These are phyloP conservation scores for Junonia oenone DNA, from an alignment of 2,888 invertebrate species.

Conservation along the genomic window DNA sequence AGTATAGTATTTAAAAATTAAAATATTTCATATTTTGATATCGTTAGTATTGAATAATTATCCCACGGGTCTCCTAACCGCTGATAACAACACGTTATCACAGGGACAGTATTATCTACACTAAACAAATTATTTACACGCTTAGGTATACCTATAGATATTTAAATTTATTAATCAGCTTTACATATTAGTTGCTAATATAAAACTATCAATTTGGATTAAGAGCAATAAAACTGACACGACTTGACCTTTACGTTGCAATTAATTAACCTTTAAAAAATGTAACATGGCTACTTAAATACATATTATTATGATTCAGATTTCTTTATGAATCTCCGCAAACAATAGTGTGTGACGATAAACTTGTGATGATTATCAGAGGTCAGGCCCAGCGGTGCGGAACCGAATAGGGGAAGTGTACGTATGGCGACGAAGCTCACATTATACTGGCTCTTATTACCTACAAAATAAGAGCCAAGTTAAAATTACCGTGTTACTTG, in stretches of 20 bases:
- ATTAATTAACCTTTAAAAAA: conserved; percentile 2
- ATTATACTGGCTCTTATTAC: neutral
- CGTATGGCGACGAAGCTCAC: conserved; percentile 36
- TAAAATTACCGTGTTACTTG: neutral
- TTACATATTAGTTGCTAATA: neutral
- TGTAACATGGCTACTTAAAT: conserved; percentile 35
- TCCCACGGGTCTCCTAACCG: too few species aligned
- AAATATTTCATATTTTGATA: too few species aligned
- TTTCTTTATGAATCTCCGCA: conserved; percentile 50
- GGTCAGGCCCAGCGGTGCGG: conserved; percentile 64
- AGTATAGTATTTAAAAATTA: too few species aligned
- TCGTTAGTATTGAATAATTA: too few species aligned
- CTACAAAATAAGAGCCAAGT: conserved; percentile 3
- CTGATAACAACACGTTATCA: too few species aligned
- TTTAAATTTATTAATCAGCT: too few species aligned
- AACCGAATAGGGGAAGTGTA: conserved; percentile 70
- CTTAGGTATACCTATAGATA: too few species aligned
- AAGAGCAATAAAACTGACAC: conserved; percentile 34
- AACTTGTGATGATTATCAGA: conserved; percentile 72
- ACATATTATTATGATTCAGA: conserved; percentile 29
- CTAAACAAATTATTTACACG: too few species aligned
- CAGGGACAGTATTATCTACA: too few species aligned
- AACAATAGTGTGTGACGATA: conserved; percentile 70
- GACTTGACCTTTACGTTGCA: conserved; percentile 3
- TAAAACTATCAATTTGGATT: neutral